Evolutionary conservation across 2,888 invertebrate genomes (phyloP), one percentile per base, ranked within the genome.

Genomic region (Drosophila niveifrons): DNA sequence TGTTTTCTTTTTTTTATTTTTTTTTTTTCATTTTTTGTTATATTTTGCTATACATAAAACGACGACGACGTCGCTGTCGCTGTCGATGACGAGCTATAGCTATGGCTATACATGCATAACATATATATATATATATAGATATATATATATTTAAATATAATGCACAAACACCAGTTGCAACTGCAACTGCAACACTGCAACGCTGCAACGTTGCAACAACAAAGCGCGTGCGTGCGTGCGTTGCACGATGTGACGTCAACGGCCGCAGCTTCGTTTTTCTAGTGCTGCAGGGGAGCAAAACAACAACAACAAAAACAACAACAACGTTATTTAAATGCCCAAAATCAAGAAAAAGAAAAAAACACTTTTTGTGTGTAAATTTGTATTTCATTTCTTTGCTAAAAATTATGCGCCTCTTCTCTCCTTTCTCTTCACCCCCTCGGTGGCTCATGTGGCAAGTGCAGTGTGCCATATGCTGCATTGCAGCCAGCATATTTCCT

Each of bases 131-230:
- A 48, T 47, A 29, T 18, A 44, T 29, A 48, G 43, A 29, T 18
- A 13, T 10, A 29, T 41, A 13, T 17, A 31, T 58, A 80, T 76
- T 80, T 78, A 82, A 72, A 70, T 64, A 74, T 72, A 81, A 78
- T 78, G 75, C 81, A 78, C 76, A 88, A 88, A 90, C 90, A 88
- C 89, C 88, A 89, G 90, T 88, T 90, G 88, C 68, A 56, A 47
- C 47, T 17, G 55, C 63, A 15, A 39, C 53, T 52, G 51, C 46
- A 43, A 9, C 29, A 3, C 29, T 8, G n/a, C 57, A 36, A 15
- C 28, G 17, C 29, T 23, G 8, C 48, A 31, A 17, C 43, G n/a
- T 11, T 23, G 46, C 53, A 63, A 23, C 36, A 41, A 55, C 39
- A 63, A 55, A 41, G 62, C 62, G 72, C 59, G 66, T 68, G 74